Evolutionary conservation across 2,888 invertebrate genomes (phyloP), one percentile per base, ranked within the genome.

Genomic region (Hypercompe scribonia): DNA sequence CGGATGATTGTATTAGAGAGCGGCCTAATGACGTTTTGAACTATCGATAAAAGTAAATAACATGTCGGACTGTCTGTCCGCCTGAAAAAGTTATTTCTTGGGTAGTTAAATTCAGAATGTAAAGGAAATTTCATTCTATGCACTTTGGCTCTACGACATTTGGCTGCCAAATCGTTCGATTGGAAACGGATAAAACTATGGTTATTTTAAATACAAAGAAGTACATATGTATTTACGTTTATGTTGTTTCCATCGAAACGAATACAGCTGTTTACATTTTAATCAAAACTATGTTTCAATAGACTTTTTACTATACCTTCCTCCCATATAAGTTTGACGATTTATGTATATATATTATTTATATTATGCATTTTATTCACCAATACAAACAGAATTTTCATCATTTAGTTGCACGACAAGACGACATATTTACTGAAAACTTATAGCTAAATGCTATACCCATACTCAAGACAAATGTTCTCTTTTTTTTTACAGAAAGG

Each of bases 1-100:
- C n/a, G 58, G 39, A 69, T 74, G 76, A 70, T 75, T 54, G 83
- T 81, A 78, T 81, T 83, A 83, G 83, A 83, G 83, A 83, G 83
- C 74, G 71, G 54, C 21, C 34, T 75, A 72, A 75, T 75, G 72
- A 75, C 70, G 71, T 78, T 79, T 84, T 84, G 81, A 82, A 61
- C 74, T 70, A 82, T 78, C 73, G 80, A 78, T 72, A 70, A 72
- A 75, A 72, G 71, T 69, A 67, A 75, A 71, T 74, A 71, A 74
- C 42, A 71, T 74, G 71, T 68, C 71, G 18, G 46, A 68, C 65
- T 74, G 65, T 68, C 71, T 34, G 58, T 74, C 71, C 11, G 65
- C 65, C 61, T 58, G 58, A 28, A 50, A 46, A 50, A 71, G 68
- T 71, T 71, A 71, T 74, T 71, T 71, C 24, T 74, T 71, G 13